Base-by-base conservation (phyloP, 2,888 invertebrate species). In the Dendrolimus houi region DNA sequence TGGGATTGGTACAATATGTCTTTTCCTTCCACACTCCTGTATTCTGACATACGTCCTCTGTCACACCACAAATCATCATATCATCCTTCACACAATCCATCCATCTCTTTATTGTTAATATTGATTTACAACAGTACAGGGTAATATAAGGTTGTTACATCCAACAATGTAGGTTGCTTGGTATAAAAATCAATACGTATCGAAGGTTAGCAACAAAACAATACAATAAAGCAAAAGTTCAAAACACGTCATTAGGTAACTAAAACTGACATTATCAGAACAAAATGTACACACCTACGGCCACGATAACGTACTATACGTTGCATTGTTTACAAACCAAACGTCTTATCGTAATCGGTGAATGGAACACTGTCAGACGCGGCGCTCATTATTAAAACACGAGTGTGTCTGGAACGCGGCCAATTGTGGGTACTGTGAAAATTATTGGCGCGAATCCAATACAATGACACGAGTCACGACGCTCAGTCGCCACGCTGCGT, bases 311-410 rank as follows among this genome's bases (percentile, higher is more conserved):
- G 68, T 72, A 29, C 47, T 47, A 47, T 12, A 74, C 76, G 72
- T 57, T 64, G 65, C 64, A 64, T 78, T 87, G 87, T 87, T 88
- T 88, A 88, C 87, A 85, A 83, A 85, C 84, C 81, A 85, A 83
- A 80, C 77, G 62, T 59, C 65, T 77, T 80, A 82, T 81, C 83
- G 67, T 59, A 55, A 61, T 63, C 54, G 63, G 65, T 78, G 79
- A 79, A 78, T 79, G 79, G 70, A 67, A 60, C 64, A 61, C 64
- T 66, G 60, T 47, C 61, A 60, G 63, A 65, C 57, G 63, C 62
- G 63, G 60, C 60, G 58, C 59, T 66, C 65, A 62, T 67, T 68
- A 66, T 66, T 59, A 63, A 65, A 14, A 62, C 47, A 47, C 47
- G 58, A 59, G 64, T 59, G 63, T 62, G 64, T 68, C 69, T 70